These are phyloP conservation scores for Neodontobutis hainanensis DNA, from an alignment of 2,113 vertebrate species.

Conservation along the genomic window DNA sequence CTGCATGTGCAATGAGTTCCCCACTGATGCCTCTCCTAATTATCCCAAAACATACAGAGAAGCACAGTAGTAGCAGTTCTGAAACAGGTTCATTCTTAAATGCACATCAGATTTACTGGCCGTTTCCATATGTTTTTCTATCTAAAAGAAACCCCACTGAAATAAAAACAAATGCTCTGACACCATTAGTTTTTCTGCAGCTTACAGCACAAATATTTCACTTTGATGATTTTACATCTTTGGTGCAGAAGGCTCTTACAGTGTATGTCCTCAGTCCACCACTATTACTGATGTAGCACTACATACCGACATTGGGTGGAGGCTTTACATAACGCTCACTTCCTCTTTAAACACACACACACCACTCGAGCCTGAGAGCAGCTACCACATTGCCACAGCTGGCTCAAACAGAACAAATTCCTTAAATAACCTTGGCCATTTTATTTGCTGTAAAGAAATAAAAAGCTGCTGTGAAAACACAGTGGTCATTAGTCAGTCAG, in stretches of 20 bases:
- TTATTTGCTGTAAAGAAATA: slow-evolving; percentile 33
- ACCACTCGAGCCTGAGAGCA: slow-evolving; percentile 3
- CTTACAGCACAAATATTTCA: slow-evolving; percentile 44
- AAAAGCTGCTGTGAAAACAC: slow-evolving; percentile 18
- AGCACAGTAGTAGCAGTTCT: slow-evolving; percentile 4
- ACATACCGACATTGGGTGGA: slow-evolving; percentile 49
- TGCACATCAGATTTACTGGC: slow-evolving; percentile 11
- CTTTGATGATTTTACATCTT: slow-evolving; percentile 47
- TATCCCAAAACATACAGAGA: slow-evolving; percentile 44
- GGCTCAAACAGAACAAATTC: slow-evolving; percentile 41
- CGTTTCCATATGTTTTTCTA: neutral
- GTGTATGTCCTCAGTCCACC: slow-evolving; percentile 40
- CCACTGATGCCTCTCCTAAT: slow-evolving; percentile 41
- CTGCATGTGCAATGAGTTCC: slow-evolving; percentile 38
- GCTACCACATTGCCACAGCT: slow-evolving; percentile 39
- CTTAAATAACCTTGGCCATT: slow-evolving; percentile 43
- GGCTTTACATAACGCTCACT: slow-evolving; percentile 58
- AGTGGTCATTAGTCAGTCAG: slow-evolving; percentile 38
- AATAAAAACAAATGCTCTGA: slow-evolving; percentile 43
- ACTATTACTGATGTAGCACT: slow-evolving; percentile 39
- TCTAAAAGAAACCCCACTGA: neutral
- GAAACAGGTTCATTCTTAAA: slow-evolving; percentile 45
- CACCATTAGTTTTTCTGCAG: slow-evolving; percentile 32
- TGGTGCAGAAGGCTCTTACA: slow-evolving; percentile 28
- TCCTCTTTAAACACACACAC: slow-evolving; percentile 9